Base-by-base conservation (phyloP, 2,113 vertebrate genomes). In the Mustela nigripes region DNA sequence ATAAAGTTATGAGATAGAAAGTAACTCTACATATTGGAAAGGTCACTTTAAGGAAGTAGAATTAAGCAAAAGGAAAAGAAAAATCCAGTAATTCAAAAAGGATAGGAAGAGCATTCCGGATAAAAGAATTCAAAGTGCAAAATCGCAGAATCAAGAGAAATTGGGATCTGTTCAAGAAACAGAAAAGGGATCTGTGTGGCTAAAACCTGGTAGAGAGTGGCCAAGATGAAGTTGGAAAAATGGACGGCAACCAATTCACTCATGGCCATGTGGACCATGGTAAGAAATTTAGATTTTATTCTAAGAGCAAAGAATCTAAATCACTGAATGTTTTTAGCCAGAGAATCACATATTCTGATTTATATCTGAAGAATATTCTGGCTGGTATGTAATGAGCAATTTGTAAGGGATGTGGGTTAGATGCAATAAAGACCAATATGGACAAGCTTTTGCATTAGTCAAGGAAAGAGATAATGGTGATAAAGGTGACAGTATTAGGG, bases 11-110 rank as follows among this genome's bases (percentile, higher is more conserved):
- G 8, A 90, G 24, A 56, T 48, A 86, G 48, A 45, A 63, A 50
- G 56, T 36, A 48, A 92, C 2, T 82, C 5, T 71, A 74, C 36
- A 78, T 18, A 76, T 4, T 69, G 84, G 56, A 90, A 92, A 90
- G n/a, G 6, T 78, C 53, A 36, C 24, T 85, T 93, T 81, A 62
- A 89, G 33, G 33, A 67, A 39, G 24, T 28, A 56, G 24, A 48
- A 84, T 79, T 83, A 85, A 95, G 42, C 36, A 82, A 10, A 39
- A 84, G 19, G 12, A 90, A 58, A 26, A 88, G 36, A 95, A 92
- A 2, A 16, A 74, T 33, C 18, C 82, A 60, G 14, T 50, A 48
- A 71, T 31, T 18, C 36, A 39, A 86, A 94, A 76, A 9, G 24
- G 31, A 6, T 5, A 36, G 39, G 11, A 22, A 45, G 4, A 76